phyloP scores from a whole-genome alignment of 1,140 invertebrate genomes.

The Bombus consobrinus region DNA sequence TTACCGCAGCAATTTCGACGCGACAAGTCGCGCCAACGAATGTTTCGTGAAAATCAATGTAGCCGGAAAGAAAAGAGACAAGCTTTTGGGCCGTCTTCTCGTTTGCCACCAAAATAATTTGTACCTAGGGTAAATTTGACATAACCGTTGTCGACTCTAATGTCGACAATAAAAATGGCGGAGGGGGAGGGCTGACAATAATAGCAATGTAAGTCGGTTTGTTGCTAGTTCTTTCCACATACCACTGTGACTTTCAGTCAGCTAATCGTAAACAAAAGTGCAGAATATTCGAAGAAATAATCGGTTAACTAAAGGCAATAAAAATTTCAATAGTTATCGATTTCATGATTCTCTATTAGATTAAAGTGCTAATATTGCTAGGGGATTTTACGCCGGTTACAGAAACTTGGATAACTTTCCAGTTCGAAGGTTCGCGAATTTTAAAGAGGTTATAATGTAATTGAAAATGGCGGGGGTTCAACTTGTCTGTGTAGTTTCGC shows the following conservation, averaged over 20 bases:
- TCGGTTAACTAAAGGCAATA: too few relatives aligned
- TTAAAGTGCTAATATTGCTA: background rate
- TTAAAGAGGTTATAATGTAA: background rate
- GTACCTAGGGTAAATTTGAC: constrained; percentile 3
- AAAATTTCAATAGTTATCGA: too few relatives aligned
- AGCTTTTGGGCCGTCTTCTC: background rate
- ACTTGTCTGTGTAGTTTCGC: background rate
- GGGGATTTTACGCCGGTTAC: background rate
- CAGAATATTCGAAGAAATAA: too few relatives aligned
- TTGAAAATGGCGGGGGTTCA: background rate
- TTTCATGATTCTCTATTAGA: too few relatives aligned
- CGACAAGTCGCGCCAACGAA: background rate
- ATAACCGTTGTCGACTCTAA: background rate
- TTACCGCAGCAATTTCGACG: constrained; percentile 23
- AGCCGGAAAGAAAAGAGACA: background rate
- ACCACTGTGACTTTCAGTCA: too few relatives aligned
- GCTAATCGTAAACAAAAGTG: too few relatives aligned
- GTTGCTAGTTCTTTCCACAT: too few relatives aligned
- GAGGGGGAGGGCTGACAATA: background rate
- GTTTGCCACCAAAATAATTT: constrained; percentile 18
- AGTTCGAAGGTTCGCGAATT: background rate
- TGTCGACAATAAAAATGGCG: background rate
- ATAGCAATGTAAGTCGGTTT: too few relatives aligned
- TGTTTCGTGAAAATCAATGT: background rate
- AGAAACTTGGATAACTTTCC: constrained; percentile 3